Conservation (phyloP, 2,113 vertebrate species). For the Cephalopterus ornatus region DNA sequence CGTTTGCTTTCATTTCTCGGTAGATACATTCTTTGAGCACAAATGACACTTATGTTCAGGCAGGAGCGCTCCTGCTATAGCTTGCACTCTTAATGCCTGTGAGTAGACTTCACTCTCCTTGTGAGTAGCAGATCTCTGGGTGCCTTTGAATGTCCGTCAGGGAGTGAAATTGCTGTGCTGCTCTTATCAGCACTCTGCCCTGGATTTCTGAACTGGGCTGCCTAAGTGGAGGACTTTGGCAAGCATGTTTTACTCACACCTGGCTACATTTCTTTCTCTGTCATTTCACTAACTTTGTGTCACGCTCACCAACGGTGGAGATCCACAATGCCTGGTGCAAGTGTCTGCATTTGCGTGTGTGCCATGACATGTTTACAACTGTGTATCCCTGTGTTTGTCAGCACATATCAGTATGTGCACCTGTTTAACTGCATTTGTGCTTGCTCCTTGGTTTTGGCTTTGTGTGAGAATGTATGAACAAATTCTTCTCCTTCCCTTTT, state of each 20-base stretch:
- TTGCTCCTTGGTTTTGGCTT: background rate
- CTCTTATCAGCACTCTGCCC: background rate
- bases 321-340: background rate
- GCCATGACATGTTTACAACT: background rate
- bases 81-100: background rate
- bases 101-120: background rate
- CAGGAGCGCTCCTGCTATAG: background rate
- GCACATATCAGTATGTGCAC: background rate
- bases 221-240: background rate
- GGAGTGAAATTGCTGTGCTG: background rate
- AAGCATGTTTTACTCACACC: background rate
- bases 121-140: background rate
- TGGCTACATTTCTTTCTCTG: background rate
- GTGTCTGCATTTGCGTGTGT: background rate
- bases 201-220: background rate
- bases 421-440: background rate
- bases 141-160: background rate
- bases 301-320: rapidly evolving
- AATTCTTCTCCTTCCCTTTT: background rate
- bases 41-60: background rate
- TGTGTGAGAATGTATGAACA: background rate
- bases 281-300: background rate
- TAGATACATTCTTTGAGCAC: background rate
- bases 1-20: background rate
- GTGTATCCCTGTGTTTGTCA: background rate